Evolutionary conservation across 2,113 vertebrate species (phyloP).

Genomic region (Rhegmatorhina hoffmannsi): DNA sequence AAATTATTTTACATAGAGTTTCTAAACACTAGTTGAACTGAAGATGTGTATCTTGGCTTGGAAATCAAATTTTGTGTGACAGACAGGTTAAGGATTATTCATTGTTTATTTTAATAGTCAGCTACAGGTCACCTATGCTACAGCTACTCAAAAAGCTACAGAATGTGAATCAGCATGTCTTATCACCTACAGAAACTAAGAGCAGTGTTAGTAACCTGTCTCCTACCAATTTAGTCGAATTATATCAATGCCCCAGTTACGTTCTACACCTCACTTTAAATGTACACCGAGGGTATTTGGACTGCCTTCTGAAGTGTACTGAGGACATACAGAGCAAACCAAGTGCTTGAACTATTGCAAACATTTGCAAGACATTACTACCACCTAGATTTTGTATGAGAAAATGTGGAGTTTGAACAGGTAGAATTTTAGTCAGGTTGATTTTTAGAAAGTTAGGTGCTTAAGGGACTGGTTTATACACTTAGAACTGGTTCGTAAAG

Average conservation of each 20-base stretch:
- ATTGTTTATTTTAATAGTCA: background rate
- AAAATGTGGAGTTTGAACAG: background rate
- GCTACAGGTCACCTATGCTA: background rate
- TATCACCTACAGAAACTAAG: background rate
- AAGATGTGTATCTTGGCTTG: background rate
- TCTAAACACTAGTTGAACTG: background rate
- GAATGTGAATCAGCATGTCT: background rate
- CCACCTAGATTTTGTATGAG: background rate
- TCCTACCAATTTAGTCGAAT: background rate
- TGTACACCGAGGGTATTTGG: fast-evolving
- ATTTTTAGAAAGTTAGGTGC: background rate
- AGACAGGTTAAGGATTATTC: background rate
- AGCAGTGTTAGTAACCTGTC: background rate
- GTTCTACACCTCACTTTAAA: background rate
- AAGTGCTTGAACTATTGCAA: background rate
- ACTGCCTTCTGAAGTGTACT: background rate
- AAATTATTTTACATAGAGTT: background rate
- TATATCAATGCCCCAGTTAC: fast-evolving
- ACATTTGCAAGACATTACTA: background rate
- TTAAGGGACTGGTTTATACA: background rate
- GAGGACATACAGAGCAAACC: background rate
- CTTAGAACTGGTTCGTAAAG: background rate
- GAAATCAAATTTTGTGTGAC: background rate
- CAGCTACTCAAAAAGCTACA: background rate
- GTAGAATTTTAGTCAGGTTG: background rate